These are phyloP conservation scores for Leptodactylus fallax DNA, from an alignment of 2,797 vertebrate genomes.

Conservation along the genomic window DNA sequence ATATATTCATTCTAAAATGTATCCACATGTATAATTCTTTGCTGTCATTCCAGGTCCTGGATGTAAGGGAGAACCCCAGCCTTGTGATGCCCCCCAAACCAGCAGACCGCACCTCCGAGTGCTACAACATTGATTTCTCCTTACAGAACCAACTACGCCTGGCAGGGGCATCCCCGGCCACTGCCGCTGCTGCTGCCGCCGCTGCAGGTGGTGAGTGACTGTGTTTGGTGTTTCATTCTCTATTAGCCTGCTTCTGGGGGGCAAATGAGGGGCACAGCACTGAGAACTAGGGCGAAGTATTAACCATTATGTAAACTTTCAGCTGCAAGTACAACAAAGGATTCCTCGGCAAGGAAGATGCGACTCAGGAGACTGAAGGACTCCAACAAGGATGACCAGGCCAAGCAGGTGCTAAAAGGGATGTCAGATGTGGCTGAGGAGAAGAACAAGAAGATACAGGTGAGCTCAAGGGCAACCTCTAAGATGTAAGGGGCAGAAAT, in stretches of 20 bases:
- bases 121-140: constrained; percentile 99
- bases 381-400: constrained; percentile 92
- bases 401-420: constrained; percentile 96
- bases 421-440: constrained; percentile 96
- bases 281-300: neutral
- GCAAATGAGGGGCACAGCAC: neutral
- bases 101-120: constrained; percentile 84
- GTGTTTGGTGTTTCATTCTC: neutral
- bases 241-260: neutral
- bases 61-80: constrained; percentile 95
- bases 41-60: constrained; percentile 81
- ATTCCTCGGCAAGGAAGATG: constrained; percentile 93
- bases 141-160: constrained; percentile 95
- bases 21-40: neutral
- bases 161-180: constrained; percentile 93
- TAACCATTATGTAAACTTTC: rapidly evolving
- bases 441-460: constrained; percentile 92
- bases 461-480: constrained; percentile 63
- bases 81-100: constrained; percentile 98
- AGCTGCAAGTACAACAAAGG: constrained; percentile 86
- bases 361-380: constrained; percentile 91
- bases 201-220: neutral
- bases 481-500: neutral
- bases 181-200: constrained; percentile 87
- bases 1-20: too few species aligned